Evolutionary conservation across 2,888 invertebrate genomes (phyloP).

Genomic region (Cheilosia variabilis): DNA sequence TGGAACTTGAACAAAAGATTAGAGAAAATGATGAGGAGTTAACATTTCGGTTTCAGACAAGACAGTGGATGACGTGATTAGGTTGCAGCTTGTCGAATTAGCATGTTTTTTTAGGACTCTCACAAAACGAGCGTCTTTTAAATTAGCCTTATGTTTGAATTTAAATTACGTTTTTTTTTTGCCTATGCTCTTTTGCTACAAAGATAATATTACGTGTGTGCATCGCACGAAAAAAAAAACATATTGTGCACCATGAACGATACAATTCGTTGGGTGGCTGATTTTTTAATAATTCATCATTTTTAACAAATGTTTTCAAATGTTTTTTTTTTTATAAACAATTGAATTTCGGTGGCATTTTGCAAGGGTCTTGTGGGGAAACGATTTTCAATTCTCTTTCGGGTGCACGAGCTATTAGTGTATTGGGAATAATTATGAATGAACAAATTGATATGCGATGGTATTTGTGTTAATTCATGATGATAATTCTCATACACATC

Average conservation of each 20-base stretch:
- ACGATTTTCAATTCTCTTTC: background rate
- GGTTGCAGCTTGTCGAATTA: constrained; percentile 13
- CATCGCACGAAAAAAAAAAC: no score
- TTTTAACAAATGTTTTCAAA: no score
- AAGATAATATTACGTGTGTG: no score
- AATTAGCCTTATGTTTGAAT: background rate
- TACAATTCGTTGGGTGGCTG: no score
- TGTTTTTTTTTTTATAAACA: no score
- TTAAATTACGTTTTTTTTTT: no score
- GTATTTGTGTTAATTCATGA: background rate
- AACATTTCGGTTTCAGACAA: background rate
- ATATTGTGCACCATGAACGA: no score
- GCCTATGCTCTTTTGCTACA: background rate
- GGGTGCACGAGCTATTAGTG: background rate
- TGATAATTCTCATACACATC: background rate
- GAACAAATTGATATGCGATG: background rate
- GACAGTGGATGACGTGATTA: constrained; percentile 41
- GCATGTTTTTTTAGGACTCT: constrained; percentile 20
- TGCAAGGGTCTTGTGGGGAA: background rate
- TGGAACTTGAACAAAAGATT: constrained; percentile 36
- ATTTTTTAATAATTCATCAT: no score
- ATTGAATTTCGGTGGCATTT: no score
- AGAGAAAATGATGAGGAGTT: constrained; percentile 37
- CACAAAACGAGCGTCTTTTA: background rate
- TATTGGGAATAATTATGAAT: background rate